A percentile compares a stretch with the other conserved stretches of the same genome.
Evolutionary conservation across 2,888 invertebrate genomes (phyloP).

Genomic region (Drosophila flavopinicola): DNA sequence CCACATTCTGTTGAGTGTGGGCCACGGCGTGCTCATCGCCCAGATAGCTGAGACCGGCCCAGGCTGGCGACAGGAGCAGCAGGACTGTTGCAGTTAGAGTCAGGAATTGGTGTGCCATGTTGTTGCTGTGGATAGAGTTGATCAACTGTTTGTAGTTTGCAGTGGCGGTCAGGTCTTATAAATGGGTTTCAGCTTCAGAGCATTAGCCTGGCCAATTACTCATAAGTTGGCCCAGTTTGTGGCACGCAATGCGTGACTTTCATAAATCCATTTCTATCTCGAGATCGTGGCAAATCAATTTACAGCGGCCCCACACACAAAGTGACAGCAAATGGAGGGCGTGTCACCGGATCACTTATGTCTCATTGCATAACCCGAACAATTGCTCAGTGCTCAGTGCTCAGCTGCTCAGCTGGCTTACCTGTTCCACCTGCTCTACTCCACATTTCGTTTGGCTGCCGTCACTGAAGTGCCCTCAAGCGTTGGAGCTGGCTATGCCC

Average conservation of each 20-base stretch:
- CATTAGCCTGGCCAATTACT: conserved; percentile 45
- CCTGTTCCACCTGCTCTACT: conserved; percentile 36
- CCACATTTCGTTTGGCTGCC: conserved; percentile 25
- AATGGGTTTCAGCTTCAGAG: conserved; percentile 19
- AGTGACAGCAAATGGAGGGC: conserved; percentile 65
- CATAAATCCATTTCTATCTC: conserved; percentile 73
- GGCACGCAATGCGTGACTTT: conserved; percentile 65
- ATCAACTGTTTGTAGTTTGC: conserved; percentile 67
- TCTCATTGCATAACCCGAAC: conserved; percentile 41
- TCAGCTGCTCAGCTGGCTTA: too few species aligned
- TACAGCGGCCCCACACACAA: conserved; percentile 39
- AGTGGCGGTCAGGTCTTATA: conserved; percentile 46
- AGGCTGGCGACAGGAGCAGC: conserved; percentile 85
- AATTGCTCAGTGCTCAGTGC: too few species aligned
- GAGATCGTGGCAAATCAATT: conserved; percentile 74
- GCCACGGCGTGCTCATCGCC: conserved; percentile 80
- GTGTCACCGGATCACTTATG: conserved; percentile 53
- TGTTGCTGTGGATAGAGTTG: conserved; percentile 41
- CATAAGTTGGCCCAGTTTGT: conserved; percentile 41
- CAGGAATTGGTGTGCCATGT: conserved; percentile 85
- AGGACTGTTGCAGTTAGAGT: conserved; percentile 85
- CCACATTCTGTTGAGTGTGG: conserved; percentile 85
- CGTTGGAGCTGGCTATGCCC: conserved; percentile 32
- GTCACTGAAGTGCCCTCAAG: conserved; percentile 74
- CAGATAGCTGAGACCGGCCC: conserved; percentile 85